Percentiles rank a stretch among this genome's conserved stretches.
phyloP scores from a whole-genome alignment of 2,797 vertebrate species.

The Chelon auratus region DNA sequence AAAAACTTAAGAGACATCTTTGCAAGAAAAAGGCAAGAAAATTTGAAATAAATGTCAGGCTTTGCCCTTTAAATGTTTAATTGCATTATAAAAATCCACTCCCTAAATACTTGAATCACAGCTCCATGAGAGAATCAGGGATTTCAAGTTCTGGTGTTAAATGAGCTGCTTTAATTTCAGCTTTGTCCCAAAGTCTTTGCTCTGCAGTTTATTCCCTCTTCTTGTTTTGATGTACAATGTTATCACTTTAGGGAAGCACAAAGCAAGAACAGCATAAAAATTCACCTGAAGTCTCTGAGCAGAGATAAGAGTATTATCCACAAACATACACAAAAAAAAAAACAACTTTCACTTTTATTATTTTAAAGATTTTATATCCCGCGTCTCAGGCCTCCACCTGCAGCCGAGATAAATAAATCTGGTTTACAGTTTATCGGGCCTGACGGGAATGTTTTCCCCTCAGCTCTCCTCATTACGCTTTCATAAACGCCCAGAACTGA shows the following conservation, averaged over 20 bases:
- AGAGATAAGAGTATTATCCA: slow-evolving; percentile 19
- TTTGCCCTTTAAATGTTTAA: not conserved
- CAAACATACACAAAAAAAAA: not conserved
- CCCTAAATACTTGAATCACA: slow-evolving; percentile 15
- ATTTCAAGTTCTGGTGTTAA: not conserved
- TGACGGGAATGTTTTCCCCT: slow-evolving; percentile 9
- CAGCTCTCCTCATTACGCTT: slow-evolving; percentile 23
- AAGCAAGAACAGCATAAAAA: slow-evolving; percentile 7
- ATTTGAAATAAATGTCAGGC: not conserved
- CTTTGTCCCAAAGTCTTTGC: slow-evolving; percentile 6
- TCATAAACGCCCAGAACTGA: slow-evolving; percentile 21
- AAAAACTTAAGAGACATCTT: not conserved
- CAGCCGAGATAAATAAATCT: slow-evolving; percentile 22
- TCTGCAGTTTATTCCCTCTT: slow-evolving; percentile 2
- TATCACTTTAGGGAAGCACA: slow-evolving; percentile 17
- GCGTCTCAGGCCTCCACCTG: slow-evolving; percentile 18
- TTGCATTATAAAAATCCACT: not conserved
- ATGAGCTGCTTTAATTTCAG: slow-evolving; percentile 8
- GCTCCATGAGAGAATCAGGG: slow-evolving; percentile 4
- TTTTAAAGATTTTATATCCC: slow-evolving; percentile 11
- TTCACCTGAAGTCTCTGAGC: slow-evolving; percentile 1
- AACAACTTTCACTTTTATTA: slow-evolving; percentile 10
- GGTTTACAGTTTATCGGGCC: slow-evolving; percentile 17
- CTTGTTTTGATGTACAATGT: slow-evolving; percentile 26
- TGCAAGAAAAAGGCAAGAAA: not conserved